Evolutionary conservation across 2,113 vertebrate species (phyloP).

Genomic region (Prolemur simus): DNA sequence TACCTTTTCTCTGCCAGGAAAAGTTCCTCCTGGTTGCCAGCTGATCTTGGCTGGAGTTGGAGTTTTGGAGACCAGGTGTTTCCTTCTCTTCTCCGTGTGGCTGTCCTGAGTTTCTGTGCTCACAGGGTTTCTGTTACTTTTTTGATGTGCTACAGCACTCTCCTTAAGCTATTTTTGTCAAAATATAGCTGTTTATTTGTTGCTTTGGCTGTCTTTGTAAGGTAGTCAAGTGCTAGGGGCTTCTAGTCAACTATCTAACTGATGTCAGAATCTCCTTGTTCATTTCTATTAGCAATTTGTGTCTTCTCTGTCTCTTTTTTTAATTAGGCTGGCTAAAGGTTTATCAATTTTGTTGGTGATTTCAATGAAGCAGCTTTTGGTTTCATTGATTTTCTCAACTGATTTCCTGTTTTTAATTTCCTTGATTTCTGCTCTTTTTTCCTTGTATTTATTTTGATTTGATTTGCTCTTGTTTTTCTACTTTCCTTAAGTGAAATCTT

Average conservation of each 20-base stretch:
- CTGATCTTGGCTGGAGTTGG: neutral
- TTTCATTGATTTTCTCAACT: neutral
- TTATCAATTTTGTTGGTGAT: neutral
- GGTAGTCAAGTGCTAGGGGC: neutral
- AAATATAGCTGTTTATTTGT: neutral
- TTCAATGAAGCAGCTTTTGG: neutral
- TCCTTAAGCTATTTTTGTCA: neutral
- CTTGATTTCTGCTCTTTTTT: neutral
- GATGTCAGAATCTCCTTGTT: neutral
- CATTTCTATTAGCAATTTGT: neutral
- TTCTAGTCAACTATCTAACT: neutral
- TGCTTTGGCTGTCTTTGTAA: neutral
- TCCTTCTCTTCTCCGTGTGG: neutral
- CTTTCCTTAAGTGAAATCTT: neutral
- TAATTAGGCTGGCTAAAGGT: neutral
- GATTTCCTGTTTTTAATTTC: neutral
- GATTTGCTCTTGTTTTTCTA: neutral
- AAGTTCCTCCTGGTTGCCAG: neutral
- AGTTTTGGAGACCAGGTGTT: neutral
- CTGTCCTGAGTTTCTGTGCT: neutral
- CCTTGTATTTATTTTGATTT: neutral
- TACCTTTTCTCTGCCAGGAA: neutral
- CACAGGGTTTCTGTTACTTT: neutral
- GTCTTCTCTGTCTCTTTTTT: neutral
- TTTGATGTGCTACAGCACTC: neutral